phyloP scores from a whole-genome alignment of 2,797 vertebrate species.

The Peromyscus attwateri region DNA sequence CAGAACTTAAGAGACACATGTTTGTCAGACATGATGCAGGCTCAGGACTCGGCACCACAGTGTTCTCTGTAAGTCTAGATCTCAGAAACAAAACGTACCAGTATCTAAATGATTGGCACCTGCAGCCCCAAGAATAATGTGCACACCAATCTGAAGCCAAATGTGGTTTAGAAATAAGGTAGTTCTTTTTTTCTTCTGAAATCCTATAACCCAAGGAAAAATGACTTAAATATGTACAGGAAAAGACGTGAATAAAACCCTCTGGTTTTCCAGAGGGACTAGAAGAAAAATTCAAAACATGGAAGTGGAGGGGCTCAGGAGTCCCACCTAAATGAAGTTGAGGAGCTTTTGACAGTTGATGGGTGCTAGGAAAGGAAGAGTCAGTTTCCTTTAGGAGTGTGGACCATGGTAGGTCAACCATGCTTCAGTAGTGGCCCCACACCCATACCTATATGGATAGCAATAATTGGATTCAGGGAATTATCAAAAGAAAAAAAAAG shows the following conservation, averaged over 20 bases:
- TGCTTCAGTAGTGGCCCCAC: not conserved
- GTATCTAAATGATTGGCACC: not conserved
- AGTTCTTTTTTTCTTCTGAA: not conserved
- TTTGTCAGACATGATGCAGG: not conserved
- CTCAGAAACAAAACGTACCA: not conserved
- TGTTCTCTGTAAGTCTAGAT: not conserved
- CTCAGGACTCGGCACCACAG: not conserved
- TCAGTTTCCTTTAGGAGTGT: not conserved
- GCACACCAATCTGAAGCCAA: not conserved
- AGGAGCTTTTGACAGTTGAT: not conserved
- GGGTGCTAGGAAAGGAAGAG: not conserved
- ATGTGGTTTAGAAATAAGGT: not conserved
- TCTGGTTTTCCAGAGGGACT: not conserved
- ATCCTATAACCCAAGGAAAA: not conserved
- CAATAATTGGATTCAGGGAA: not conserved
- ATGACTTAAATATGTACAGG: not conserved
- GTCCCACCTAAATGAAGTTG: not conserved
- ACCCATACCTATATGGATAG: not conserved
- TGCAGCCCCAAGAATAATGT: not conserved
- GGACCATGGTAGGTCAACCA: not conserved
- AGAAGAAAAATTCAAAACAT: not conserved
- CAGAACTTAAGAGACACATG: not conserved
- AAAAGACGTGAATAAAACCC: not conserved
- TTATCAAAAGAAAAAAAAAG: no score
- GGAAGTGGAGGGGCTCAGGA: not conserved